Evolutionary conservation across 23 tunicate species (phyloP).

Genomic region (Corella eumyota): DNA sequence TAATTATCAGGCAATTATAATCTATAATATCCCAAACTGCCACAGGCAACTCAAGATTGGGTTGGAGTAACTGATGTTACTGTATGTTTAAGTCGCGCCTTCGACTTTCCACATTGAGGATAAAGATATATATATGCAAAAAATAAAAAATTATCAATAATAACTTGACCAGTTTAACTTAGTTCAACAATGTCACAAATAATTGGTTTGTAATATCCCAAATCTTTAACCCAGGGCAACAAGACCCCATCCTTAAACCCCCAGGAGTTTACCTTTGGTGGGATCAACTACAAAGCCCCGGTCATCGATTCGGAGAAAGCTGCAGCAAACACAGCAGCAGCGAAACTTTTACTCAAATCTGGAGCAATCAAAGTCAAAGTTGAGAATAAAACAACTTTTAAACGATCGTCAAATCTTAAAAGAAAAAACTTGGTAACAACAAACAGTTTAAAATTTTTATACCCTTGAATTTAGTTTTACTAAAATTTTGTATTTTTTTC

Average conservation of each 20-base stretch:
- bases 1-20: too few species aligned
- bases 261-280: constrained; percentile 12
- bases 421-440: too few species aligned
- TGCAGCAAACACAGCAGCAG: constrained; percentile 82
- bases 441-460: too few species aligned
- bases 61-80: too few species aligned
- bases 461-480: too few species aligned
- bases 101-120: too few species aligned
- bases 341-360: constrained; percentile 55
- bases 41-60: too few species aligned
- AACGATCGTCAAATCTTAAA: constrained; percentile 50
- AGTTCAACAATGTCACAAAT: not conserved
- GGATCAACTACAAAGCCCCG: constrained; percentile 8
- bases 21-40: too few species aligned
- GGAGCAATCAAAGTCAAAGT: constrained; percentile 61
- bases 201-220: not conserved
- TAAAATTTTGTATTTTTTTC: too few species aligned
- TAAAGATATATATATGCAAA: too few species aligned
- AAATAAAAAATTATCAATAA: too few species aligned
- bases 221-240: constrained; percentile 19
- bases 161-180: not conserved
- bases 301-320: constrained; percentile 40
- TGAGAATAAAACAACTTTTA: constrained; percentile 73
- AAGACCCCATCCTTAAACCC: constrained; percentile 27
- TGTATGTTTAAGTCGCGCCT: too few species aligned